Conservation (phyloP, 2,888 invertebrate species). For the Eupsilia transversa region DNA sequence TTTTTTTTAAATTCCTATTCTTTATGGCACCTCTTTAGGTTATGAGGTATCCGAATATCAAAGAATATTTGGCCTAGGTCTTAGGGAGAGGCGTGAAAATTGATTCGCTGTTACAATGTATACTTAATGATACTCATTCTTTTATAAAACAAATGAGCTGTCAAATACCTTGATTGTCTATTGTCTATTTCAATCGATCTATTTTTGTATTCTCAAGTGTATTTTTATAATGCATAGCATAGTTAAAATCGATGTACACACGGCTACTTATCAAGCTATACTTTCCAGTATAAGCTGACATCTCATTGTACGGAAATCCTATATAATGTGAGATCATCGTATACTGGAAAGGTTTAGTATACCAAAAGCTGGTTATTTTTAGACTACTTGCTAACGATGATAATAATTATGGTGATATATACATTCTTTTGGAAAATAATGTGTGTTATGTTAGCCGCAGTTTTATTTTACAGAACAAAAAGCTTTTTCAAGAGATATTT, state of each 20-base stretch:
- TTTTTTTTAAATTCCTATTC: too few species aligned
- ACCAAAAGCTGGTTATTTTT: constrained; percentile 4
- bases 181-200: constrained; percentile 39
- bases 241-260: constrained; percentile 15
- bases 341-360: too few species aligned
- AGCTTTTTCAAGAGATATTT: constrained; percentile 5
- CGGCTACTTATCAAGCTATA: too few species aligned
- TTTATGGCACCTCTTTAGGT: too few species aligned
- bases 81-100: too few species aligned
- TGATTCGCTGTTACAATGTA: too few species aligned
- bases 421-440: constrained; percentile 4
- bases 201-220: constrained; percentile 18
- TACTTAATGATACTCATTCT: constrained; percentile 8
- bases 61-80: too few species aligned
- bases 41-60: too few species aligned
- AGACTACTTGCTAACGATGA: constrained; percentile 11
- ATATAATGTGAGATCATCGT: too few species aligned
- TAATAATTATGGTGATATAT: background rate
- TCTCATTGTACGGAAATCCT: too few species aligned
- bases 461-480: background rate
- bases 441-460: background rate
- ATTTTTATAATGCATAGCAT: constrained; percentile 26
- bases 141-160: background rate
- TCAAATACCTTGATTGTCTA: constrained; percentile 18
- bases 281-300: too few species aligned